Conservation (phyloP, 35 echinoderm and acorn worm genomes). For the Apostichopus parvimensis region DNA sequence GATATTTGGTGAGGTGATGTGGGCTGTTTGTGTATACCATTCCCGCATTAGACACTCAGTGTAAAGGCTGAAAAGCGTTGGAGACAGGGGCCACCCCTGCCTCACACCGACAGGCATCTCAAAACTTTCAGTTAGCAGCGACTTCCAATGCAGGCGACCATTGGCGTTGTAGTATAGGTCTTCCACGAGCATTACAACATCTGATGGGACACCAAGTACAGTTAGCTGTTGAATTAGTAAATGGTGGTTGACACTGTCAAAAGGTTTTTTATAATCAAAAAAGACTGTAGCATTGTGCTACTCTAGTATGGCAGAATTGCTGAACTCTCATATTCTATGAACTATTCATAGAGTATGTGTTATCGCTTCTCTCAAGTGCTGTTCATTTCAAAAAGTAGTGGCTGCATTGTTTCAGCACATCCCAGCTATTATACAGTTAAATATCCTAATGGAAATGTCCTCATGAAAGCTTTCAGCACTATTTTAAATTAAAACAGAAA, state of each 20-base stretch:
- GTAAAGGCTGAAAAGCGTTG: not conserved
- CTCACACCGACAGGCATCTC: not conserved
- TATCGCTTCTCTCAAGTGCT: too few relatives aligned
- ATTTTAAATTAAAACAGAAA: too few relatives aligned
- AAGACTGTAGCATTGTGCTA: not conserved
- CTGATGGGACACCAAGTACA: not conserved
- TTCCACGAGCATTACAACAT: conserved; percentile 6
- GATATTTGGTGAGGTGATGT: conserved; percentile 14
- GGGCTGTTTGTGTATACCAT: not conserved
- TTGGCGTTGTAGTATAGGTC: not conserved
- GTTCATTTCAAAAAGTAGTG: too few relatives aligned
- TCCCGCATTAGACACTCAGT: not conserved
- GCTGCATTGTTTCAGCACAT: too few relatives aligned
- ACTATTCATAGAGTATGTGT: too few relatives aligned
- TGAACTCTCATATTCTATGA: too few relatives aligned
- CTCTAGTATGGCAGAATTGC: too few relatives aligned
- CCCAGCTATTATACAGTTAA: too few relatives aligned
- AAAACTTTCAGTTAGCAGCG: not conserved
- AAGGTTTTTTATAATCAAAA: not conserved
- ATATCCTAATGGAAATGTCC: too few relatives aligned
- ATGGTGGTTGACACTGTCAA: conserved; percentile 8
- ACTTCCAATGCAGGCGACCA: not conserved
- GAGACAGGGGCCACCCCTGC: not conserved
- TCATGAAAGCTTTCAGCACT: too few relatives aligned
- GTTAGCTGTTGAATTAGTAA: not conserved